Evolutionary conservation across 2,888 invertebrate genomes (phyloP), one percentile per base, ranked within the genome.

Genomic region (Caenorhabditis sp.): DNA sequence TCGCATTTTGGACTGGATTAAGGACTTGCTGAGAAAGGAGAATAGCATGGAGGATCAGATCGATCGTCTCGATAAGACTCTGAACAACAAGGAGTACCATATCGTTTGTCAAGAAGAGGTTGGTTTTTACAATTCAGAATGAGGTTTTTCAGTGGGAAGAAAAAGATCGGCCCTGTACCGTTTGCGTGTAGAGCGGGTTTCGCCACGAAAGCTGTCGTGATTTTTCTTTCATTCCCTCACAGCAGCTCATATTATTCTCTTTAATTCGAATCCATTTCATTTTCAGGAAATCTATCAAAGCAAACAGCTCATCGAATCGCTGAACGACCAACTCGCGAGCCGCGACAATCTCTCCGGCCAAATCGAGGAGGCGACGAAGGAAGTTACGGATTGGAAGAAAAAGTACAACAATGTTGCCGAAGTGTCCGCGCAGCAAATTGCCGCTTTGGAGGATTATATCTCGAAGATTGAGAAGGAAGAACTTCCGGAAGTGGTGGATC

Each of bases 21-120:
- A 40, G 11, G 24, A n/a, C 2, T 67, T 55, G 53, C 53, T 18
- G 26, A 53, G 6, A 4, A n/a, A 20, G 18, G 6, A 2, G 55
- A 67, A 9, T 24, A 11, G 9, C 26, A 26, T 13, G 15, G 68
- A 68, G 56, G 9, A 1, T 13, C 56, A 56, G 24, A 28, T 68
- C 28, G 68, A 68, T 20, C 51, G 55, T 13, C 13, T 68, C 28
- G 56, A 55, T 20, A 68, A 68, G 53, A 8, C 2, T 5, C 11
- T 68, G 56, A 44, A 13, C 24, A 67, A 67, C 37, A 37, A 15
- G 1, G 28, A 67, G 0, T 67, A 8, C 55, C 24, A 53, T 9
- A 8, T 37, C 8, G 18, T 22, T 24, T 53, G 20, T 3, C n/a
- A 53, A 18, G 11, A 50, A 20, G 15, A 51, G 51, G 64, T 64